phyloP scores from a whole-genome alignment of 2,888 invertebrate species.

The Drosophila pegasa region DNA sequence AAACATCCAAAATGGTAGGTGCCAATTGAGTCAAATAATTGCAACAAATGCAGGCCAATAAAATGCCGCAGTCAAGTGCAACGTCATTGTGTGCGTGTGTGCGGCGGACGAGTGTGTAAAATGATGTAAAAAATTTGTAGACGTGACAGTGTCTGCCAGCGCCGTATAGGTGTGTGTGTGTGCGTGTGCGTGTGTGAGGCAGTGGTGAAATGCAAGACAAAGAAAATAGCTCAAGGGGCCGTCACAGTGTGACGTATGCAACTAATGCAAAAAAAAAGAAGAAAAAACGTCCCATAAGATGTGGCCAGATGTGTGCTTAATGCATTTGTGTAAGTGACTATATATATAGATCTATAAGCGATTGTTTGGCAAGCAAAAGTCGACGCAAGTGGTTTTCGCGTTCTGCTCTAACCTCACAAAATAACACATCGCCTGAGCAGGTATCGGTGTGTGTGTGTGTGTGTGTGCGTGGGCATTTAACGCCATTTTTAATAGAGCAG shows the following conservation, averaged over 20 bases:
- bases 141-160: slow-evolving; percentile 52
- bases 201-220: slow-evolving; percentile 77
- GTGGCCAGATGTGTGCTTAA: slow-evolving; percentile 30
- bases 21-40: slow-evolving; percentile 62
- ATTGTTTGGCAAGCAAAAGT: slow-evolving; percentile 29
- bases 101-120: slow-evolving; percentile 24
- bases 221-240: slow-evolving; percentile 57
- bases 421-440: slow-evolving; percentile 36
- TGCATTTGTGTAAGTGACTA: slow-evolving; percentile 21
- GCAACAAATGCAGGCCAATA: slow-evolving; percentile 20
- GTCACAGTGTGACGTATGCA: slow-evolving; percentile 80
- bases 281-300: slow-evolving; percentile 19
- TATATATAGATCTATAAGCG: slow-evolving; percentile 12
- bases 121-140: slow-evolving; percentile 52
- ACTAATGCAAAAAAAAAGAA: slow-evolving; percentile 32
- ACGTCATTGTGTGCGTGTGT: slow-evolving; percentile 28
- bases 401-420: slow-evolving; percentile 68
- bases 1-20: slow-evolving; percentile 87
- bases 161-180: slow-evolving; percentile 23
- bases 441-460: slow-evolving; percentile 18
- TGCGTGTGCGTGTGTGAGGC: slow-evolving; percentile 41
- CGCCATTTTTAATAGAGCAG: slow-evolving; percentile 78
- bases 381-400: slow-evolving; percentile 52
- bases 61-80: slow-evolving; percentile 10
- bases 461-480: slow-evolving; percentile 29